Evolutionary conservation across 2,797 vertebrate genomes (phyloP), one percentile per base, ranked within the genome.

Genomic region (Phylloscopus collybita): DNA sequence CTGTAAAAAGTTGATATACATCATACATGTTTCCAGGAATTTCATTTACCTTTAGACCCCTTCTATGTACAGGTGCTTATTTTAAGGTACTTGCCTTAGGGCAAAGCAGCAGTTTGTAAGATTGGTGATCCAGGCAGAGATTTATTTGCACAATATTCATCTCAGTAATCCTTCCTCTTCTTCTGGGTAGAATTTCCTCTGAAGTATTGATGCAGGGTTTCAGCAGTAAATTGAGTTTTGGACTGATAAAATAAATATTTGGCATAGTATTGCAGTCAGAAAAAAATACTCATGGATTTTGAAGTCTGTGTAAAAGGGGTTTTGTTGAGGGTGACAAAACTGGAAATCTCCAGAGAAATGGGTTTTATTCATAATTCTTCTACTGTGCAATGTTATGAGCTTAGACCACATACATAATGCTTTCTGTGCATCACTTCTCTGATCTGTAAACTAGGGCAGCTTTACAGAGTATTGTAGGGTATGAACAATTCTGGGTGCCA

Each of bases 241-340:
- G 54, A 79, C 80, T 79, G 80, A 91, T 86, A 89, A 96, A 93
- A 79, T 90, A 86, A 94, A 90, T 90, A 84, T 88, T 92, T 96
- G 89, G 72, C 72, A 53, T 49, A 81, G 72, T 56, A 59, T 64
- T 84, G 60, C 82, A 59, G 45, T 81, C 44, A 72, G 79, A 62
- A 90, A 69, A 88, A 95, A 92, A 72, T 34, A 51, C 18, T 66
- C 6, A 0, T 1, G 8, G 69, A 86, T 93, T 92, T 93, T 91
- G 42, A 90, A 90, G 69, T 38, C 79, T 53, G 7, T 73, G 80
- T 92, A 88, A 91, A 90, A 86, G 34, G 54, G 76, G 70, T 81
- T 96, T 92, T 95, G 79, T 89, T 80, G 82, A 80, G 62, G 59
- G 72, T 7, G 26, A 93, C 51, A 80, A 92, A 97, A 93, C 69